A percentile compares a stretch with the other conserved stretches of the same genome.
Evolutionary conservation across 2,888 invertebrate species (phyloP).

Genomic region (Lottia gigantea): DNA sequence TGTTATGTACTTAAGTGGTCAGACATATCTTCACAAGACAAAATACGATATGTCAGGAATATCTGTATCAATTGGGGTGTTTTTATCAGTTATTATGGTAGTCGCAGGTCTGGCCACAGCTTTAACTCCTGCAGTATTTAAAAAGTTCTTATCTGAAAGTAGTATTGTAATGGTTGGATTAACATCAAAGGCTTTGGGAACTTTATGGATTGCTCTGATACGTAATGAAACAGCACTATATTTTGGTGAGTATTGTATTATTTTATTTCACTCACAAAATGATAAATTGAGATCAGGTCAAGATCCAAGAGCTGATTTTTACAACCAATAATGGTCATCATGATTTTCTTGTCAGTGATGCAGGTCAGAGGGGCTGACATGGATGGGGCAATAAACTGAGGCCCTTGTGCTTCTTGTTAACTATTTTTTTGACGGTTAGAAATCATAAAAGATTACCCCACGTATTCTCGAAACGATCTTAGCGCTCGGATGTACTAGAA

Average conservation of each 20-base stretch:
- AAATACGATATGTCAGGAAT: slow-evolving; percentile 42
- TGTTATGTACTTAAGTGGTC: slow-evolving; percentile 60
- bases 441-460: too few relatives aligned
- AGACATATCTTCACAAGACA: slow-evolving; percentile 38
- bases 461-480: too few relatives aligned
- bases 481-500: too few relatives aligned
- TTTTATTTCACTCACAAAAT: too few relatives aligned
- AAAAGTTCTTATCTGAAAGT: slow-evolving; percentile 52
- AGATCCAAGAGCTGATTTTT: too few relatives aligned
- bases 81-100: slow-evolving; percentile 57
- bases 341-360: too few relatives aligned
- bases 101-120: slow-evolving; percentile 56
- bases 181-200: slow-evolving; percentile 64
- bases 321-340: too few relatives aligned
- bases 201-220: slow-evolving; percentile 63
- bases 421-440: too few relatives aligned
- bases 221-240: slow-evolving; percentile 59
- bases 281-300: too few relatives aligned
- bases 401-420: too few relatives aligned
- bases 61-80: slow-evolving; percentile 56
- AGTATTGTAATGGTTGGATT: slow-evolving; percentile 61
- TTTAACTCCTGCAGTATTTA: slow-evolving; percentile 51
- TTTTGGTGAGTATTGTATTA: slow-evolving; percentile 50
- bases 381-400: too few relatives aligned
- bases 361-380: too few relatives aligned